A percentile compares a stretch with the other conserved stretches of the same genome.
These are phyloP conservation scores for Propithecus deckenii DNA, from an alignment of 2,797 vertebrate species.

Conservation along the genomic window DNA sequence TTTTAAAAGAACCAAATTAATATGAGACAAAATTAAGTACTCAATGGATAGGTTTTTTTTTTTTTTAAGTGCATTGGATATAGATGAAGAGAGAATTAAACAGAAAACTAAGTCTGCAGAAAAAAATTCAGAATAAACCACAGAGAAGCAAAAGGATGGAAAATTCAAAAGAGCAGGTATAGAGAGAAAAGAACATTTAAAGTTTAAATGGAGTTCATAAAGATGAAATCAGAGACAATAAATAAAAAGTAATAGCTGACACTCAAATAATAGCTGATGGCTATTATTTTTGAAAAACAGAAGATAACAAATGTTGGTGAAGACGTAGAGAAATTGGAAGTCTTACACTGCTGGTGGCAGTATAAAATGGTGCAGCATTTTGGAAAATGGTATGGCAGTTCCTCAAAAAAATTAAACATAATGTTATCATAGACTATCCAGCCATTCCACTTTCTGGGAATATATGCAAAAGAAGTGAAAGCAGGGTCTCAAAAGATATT, in stretches of 20 bases:
- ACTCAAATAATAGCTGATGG: too few species aligned
- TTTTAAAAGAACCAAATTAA: slow-evolving; percentile 28
- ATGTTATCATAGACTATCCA: background rate
- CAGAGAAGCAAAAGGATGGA: background rate
- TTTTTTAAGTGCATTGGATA: background rate
- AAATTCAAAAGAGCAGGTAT: background rate
- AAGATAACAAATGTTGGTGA: background rate
- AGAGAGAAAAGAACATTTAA: background rate
- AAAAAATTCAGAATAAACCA: background rate
- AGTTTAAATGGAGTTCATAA: background rate
- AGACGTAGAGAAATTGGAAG: background rate
- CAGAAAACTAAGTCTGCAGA: background rate
- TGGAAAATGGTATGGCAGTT: background rate
- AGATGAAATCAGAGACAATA: background rate
- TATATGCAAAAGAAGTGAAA: background rate
- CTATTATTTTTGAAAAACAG: background rate
- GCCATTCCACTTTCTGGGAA: background rate
- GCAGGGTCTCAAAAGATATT: background rate
- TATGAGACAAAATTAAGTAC: background rate
- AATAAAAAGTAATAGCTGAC: background rate
- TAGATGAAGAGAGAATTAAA: background rate
- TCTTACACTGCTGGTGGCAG: background rate
- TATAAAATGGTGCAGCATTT: background rate
- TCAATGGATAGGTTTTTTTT: background rate
- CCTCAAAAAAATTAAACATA: background rate